phyloP scores from a whole-genome alignment of 1,140 invertebrate genomes.

The Adoxophyes honmai region DNA sequence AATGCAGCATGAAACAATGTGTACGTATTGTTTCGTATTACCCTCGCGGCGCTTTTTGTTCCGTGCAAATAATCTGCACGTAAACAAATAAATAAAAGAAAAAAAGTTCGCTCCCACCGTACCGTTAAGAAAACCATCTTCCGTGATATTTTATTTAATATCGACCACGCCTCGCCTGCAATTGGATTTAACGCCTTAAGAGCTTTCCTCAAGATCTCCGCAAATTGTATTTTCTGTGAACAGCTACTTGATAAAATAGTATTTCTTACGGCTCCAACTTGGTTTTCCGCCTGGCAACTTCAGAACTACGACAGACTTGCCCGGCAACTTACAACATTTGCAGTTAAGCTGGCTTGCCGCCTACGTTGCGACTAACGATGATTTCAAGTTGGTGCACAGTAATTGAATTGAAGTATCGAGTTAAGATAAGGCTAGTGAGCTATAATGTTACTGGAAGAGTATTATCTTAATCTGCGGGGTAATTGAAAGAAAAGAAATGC shows the following conservation, averaged over 20 bases:
- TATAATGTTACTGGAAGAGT: too few species aligned
- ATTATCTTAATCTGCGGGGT: too few species aligned
- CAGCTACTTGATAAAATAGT: background rate
- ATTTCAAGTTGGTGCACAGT: background rate
- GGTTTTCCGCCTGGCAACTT: background rate
- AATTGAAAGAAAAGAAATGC: too few species aligned
- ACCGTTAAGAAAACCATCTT: too few species aligned
- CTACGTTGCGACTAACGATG: background rate
- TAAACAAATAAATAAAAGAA: too few species aligned
- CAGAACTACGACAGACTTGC: background rate
- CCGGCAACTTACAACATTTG: background rate
- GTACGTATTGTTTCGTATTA: too few species aligned
- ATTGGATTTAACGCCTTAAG: conserved; percentile 3
- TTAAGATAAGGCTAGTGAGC: too few species aligned
- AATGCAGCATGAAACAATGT: too few species aligned
- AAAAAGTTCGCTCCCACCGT: too few species aligned
- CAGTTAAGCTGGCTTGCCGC: background rate
- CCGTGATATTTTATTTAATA: too few species aligned
- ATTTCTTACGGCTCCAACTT: background rate
- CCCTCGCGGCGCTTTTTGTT: too few species aligned
- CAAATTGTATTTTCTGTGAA: conserved; percentile 2
- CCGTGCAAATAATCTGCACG: too few species aligned
- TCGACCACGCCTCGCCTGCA: background rate
- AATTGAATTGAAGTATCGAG: background rate
- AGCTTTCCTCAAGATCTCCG: background rate